Percentiles rank a stretch among this genome's conserved stretches.
These are phyloP conservation scores for Poeciliopsis turneri DNA, from an alignment of 2,797 vertebrate genomes.

Conservation along the genomic window DNA sequence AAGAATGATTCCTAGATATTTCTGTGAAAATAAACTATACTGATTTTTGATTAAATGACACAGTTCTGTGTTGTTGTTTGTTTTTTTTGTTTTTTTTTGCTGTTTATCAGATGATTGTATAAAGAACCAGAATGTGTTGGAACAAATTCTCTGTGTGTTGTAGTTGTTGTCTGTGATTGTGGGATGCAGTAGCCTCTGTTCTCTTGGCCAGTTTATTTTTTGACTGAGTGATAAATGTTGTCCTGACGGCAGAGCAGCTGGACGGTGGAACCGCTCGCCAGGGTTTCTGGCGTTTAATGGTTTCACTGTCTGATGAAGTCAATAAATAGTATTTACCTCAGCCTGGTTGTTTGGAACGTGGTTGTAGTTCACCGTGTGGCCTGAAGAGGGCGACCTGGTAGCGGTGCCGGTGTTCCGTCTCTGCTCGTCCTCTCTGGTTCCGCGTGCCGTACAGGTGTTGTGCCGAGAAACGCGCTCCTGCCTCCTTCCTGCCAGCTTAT, in stretches of 20 bases:
- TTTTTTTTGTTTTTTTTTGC: background rate
- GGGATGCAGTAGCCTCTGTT: background rate
- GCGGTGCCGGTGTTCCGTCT: no score
- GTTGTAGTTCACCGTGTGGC: background rate
- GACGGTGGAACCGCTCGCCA: background rate
- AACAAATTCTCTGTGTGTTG: constrained; percentile 5
- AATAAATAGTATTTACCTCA: constrained; percentile 62
- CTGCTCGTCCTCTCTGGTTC: no score
- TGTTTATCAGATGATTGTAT: background rate
- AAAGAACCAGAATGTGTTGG: background rate
- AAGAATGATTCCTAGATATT: constrained; percentile 10
- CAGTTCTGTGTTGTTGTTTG: background rate
- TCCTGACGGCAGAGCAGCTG: background rate
- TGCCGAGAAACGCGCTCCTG: no score
- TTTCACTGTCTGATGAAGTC: constrained; percentile 41
- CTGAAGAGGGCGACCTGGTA: constrained; percentile 25
- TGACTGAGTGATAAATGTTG: background rate
- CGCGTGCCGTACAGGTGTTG: no score
- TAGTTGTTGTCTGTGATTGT: background rate
- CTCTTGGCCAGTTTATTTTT: background rate
- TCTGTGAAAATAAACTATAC: background rate
- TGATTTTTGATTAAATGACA: constrained; percentile 4
- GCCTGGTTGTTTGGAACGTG: background rate
- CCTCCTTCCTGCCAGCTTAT: no score
- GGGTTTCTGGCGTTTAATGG: constrained; percentile 24